Percentiles rank a stretch among this genome's conserved stretches.
phyloP scores from a whole-genome alignment of 1,140 invertebrate genomes.

The Temnothorax curvispinosus region DNA sequence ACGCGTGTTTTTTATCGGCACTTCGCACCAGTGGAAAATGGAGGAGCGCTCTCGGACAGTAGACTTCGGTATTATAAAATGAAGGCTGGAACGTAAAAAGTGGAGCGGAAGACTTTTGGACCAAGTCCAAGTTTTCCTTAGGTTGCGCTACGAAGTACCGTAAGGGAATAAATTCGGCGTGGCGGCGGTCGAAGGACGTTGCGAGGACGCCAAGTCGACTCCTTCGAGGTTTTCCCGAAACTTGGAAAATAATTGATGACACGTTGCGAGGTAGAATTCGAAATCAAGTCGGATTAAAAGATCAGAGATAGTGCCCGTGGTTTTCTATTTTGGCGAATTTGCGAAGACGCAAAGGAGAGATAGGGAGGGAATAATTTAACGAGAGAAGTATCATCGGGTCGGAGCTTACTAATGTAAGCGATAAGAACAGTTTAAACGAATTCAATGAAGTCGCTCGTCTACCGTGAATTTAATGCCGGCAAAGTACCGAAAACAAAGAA shows the following conservation, averaged over 20 bases:
- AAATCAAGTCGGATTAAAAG: slow-evolving; percentile 59
- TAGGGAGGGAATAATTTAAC: slow-evolving; percentile 55
- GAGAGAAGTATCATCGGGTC: slow-evolving; percentile 53
- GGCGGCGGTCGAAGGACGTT: slow-evolving; percentile 25
- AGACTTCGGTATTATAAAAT: slow-evolving; percentile 56
- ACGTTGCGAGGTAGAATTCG: slow-evolving; percentile 55
- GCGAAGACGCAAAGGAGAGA: slow-evolving; percentile 36
- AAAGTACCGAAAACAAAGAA: slow-evolving; percentile 52
- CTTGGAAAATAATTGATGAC: slow-evolving; percentile 62
- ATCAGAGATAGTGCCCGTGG: slow-evolving; percentile 53
- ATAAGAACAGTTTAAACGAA: slow-evolving; percentile 63
- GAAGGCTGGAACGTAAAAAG: slow-evolving; percentile 56
- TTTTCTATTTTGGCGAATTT: slow-evolving; percentile 60
- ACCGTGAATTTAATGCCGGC: slow-evolving; percentile 60
- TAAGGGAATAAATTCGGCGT: slow-evolving; percentile 51
- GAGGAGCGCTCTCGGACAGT: slow-evolving; percentile 43
- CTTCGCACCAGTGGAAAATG: slow-evolving; percentile 46
- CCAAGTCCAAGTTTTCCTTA: slow-evolving; percentile 40
- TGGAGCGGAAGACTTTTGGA: slow-evolving; percentile 57
- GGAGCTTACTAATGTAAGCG: slow-evolving; percentile 59
- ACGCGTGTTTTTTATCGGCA: slow-evolving; percentile 60
- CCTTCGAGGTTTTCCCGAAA: slow-evolving; percentile 54
- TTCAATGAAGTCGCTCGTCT: slow-evolving; percentile 56
- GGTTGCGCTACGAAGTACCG: slow-evolving; percentile 32
- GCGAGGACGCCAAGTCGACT: slow-evolving; percentile 59